phyloP scores from a whole-genome alignment of 2,113 vertebrate genomes.

The Cyanistes caeruleus region DNA sequence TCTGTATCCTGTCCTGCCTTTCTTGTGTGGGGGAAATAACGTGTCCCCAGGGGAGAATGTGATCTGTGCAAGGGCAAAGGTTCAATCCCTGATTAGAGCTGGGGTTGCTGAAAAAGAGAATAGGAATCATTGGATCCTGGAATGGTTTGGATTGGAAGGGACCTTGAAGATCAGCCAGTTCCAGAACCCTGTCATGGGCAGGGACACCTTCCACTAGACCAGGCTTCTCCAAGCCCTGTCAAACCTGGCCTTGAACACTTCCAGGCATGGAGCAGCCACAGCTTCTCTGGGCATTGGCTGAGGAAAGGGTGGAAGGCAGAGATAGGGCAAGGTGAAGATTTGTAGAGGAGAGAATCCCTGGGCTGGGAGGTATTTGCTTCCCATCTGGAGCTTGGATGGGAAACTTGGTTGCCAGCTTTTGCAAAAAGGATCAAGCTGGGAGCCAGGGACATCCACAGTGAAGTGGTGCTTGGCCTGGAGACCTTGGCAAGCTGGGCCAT shows the following conservation, averaged over 20 bases:
- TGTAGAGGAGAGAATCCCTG: not conserved
- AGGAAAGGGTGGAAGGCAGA: not conserved
- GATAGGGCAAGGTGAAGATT: not conserved
- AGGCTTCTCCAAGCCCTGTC: not conserved
- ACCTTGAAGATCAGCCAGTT: not conserved
- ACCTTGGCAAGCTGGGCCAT: rapidly evolving
- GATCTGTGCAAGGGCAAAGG: not conserved
- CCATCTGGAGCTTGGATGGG: not conserved
- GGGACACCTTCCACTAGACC: rapidly evolving
- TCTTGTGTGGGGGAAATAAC: rapidly evolving
- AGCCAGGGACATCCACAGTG: not conserved
- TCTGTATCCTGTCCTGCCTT: not conserved
- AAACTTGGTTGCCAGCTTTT: not conserved
- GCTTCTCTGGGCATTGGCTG: not conserved
- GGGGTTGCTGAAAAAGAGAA: not conserved
- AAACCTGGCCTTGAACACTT: not conserved
- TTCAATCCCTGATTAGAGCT: not conserved
- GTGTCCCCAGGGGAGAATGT: not conserved
- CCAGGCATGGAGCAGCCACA: not conserved
- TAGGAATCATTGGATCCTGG: not conserved
- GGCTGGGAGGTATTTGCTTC: not conserved
- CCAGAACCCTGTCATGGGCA: not conserved
- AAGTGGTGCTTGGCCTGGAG: not conserved
- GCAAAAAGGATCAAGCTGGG: not conserved
- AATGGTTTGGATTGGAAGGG: not conserved